A percentile compares a stretch with the other conserved stretches of the same genome.
phyloP scores from a whole-genome alignment of 2,888 invertebrate species.

The Eretmocerus hayati region DNA sequence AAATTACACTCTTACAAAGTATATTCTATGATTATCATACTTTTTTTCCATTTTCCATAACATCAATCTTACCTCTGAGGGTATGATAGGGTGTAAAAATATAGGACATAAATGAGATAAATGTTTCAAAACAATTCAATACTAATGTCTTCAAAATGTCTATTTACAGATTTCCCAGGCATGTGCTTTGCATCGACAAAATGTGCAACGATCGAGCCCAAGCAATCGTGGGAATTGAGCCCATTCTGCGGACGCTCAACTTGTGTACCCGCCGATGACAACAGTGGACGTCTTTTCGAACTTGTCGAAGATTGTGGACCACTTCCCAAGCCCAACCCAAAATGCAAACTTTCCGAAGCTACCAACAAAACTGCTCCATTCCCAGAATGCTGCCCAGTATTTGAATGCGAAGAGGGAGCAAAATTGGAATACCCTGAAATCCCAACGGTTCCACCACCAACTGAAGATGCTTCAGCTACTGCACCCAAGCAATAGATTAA shows the following conservation, averaged over 20 bases:
- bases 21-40: no score
- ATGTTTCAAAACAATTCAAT: no score
- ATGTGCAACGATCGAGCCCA: constrained; percentile 81
- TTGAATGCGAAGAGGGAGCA: constrained; percentile 79
- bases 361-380: constrained; percentile 85
- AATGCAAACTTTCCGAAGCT: constrained; percentile 81
- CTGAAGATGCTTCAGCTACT: constrained; percentile 16
- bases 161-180: constrained; percentile 70
- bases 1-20: no score
- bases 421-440: constrained; percentile 82
- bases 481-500: no score
- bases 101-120: no score
- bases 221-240: constrained; percentile 75
- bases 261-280: constrained; percentile 73
- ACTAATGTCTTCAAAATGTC: neutral
- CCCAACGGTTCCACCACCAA: constrained; percentile 50
- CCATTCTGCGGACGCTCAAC: constrained; percentile 90
- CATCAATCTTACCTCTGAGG: no score
- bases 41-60: no score
- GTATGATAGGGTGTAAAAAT: no score
- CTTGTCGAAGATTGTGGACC: constrained; percentile 87
- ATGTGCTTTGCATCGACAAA: constrained; percentile 86
- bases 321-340: constrained; percentile 76
- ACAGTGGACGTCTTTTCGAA: constrained; percentile 69
- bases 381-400: constrained; percentile 79